Evolutionary conservation across 1,140 invertebrate genomes (phyloP).

Genomic region (Portunus trituberculatus): DNA sequence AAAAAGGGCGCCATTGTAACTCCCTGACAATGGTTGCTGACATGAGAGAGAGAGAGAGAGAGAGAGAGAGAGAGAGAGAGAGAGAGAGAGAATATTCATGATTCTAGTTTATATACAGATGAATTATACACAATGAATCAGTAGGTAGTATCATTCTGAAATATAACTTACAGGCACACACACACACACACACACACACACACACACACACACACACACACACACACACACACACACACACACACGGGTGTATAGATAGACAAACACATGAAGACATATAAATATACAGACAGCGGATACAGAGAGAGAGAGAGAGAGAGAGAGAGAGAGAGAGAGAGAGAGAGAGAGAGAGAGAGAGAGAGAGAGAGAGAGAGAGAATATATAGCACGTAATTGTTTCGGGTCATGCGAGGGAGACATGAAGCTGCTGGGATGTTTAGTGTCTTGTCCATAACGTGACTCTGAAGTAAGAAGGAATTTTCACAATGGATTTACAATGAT

Average conservation of each 20-base stretch:
- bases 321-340: too few species aligned
- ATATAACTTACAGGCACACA: too few species aligned
- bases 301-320: not conserved
- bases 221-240: too few species aligned
- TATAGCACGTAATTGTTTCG: not conserved
- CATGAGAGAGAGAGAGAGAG: constrained; percentile 46
- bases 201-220: too few species aligned
- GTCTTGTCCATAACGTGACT: not conserved
- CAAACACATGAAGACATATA: not conserved
- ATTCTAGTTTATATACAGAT: too few species aligned
- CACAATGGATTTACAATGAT: not conserved
- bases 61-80: constrained; percentile 27
- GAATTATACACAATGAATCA: too few species aligned
- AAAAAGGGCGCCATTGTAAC: not conserved
- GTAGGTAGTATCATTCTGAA: too few species aligned
- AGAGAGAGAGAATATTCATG: not conserved
- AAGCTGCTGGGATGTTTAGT: not conserved
- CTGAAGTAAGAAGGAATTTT: not conserved
- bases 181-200: too few species aligned
- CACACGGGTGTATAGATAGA: not conserved
- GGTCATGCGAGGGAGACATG: not conserved
- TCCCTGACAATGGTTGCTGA: constrained; percentile 7
- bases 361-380: constrained; percentile 37
- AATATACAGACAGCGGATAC: not conserved
- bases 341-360: constrained; percentile 12